These are phyloP conservation scores for Mesorhabditis spiculigera DNA, from an alignment of 2,888 invertebrate species.

Conservation along the genomic window DNA sequence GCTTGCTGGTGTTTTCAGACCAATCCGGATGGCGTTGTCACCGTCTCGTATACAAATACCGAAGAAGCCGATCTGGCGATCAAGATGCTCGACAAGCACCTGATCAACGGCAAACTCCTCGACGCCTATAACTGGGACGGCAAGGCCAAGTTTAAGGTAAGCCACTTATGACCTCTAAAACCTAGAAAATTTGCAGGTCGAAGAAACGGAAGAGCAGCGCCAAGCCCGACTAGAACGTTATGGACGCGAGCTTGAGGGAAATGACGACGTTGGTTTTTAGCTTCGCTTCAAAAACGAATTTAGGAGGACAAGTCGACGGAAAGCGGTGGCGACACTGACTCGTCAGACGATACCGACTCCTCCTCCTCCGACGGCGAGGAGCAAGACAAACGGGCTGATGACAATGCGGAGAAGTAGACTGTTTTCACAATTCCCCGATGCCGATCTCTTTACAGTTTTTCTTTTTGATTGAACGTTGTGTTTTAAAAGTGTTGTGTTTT, in stretches of 20 bases:
- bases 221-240: constrained; percentile 70
- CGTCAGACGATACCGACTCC: too few relatives aligned
- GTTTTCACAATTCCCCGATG: too few relatives aligned
- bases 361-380: too few relatives aligned
- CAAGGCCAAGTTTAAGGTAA: constrained; percentile 77
- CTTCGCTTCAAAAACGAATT: too few relatives aligned
- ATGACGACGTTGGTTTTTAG: not conserved
- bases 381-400: too few relatives aligned
- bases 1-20: constrained; percentile 61
- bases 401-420: too few relatives aligned
- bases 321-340: too few relatives aligned
- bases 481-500: too few relatives aligned
- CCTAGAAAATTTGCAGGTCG: constrained; percentile 63
- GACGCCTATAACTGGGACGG: constrained; percentile 91
- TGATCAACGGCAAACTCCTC: constrained; percentile 61
- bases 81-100: constrained; percentile 59
- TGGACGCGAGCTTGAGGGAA: not conserved
- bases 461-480: too few relatives aligned
- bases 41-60: constrained; percentile 82
- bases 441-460: too few relatives aligned
- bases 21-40: constrained; percentile 88
- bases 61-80: constrained; percentile 89
- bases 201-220: constrained; percentile 83
- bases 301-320: too few relatives aligned
- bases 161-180: not conserved